Percentiles rank a stretch among this genome's conserved stretches.
Evolutionary conservation across 2,888 invertebrate species (phyloP).

Genomic region (Drosophila anomalata): DNA sequence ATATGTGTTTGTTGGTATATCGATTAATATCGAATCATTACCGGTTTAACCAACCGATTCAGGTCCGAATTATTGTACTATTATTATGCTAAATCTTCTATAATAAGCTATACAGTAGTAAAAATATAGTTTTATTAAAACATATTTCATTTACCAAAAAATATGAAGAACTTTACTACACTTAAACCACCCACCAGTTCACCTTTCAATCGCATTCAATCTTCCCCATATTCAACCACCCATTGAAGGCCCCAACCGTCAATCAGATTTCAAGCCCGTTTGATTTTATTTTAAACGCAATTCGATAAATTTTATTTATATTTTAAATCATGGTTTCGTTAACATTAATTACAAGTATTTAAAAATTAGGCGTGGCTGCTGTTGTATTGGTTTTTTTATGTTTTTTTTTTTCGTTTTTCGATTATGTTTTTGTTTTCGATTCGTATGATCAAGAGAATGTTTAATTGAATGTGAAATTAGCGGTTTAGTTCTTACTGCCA

Average conservation of each 20-base stretch:
- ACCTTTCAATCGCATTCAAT: too few species aligned
- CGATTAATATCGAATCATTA: too few species aligned
- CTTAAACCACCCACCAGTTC: too few species aligned
- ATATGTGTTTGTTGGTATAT: too few species aligned
- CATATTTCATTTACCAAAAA: too few species aligned
- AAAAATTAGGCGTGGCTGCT: slow-evolving; percentile 76
- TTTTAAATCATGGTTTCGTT: slow-evolving; percentile 69
- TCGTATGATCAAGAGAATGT: slow-evolving; percentile 70
- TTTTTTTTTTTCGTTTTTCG: slow-evolving; percentile 25
- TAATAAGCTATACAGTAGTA: too few species aligned
- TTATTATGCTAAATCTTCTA: too few species aligned
- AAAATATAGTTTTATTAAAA: too few species aligned
- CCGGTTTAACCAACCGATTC: too few species aligned
- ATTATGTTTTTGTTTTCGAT: slow-evolving; percentile 51
- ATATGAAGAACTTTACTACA: too few species aligned
- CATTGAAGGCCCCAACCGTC: not conserved
- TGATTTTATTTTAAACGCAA: slow-evolving; percentile 39
- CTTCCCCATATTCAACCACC: too few species aligned
- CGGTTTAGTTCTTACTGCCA: slow-evolving; percentile 50
- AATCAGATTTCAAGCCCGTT: not conserved
- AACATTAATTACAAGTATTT: slow-evolving; percentile 76
- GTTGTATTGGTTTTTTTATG: slow-evolving; percentile 55
- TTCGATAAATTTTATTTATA: slow-evolving; percentile 58
- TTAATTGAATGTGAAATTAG: slow-evolving; percentile 67
- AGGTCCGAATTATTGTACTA: too few species aligned